Evolutionary conservation across 2,888 invertebrate species (phyloP).

Genomic region (Holacanthella duospinosa): DNA sequence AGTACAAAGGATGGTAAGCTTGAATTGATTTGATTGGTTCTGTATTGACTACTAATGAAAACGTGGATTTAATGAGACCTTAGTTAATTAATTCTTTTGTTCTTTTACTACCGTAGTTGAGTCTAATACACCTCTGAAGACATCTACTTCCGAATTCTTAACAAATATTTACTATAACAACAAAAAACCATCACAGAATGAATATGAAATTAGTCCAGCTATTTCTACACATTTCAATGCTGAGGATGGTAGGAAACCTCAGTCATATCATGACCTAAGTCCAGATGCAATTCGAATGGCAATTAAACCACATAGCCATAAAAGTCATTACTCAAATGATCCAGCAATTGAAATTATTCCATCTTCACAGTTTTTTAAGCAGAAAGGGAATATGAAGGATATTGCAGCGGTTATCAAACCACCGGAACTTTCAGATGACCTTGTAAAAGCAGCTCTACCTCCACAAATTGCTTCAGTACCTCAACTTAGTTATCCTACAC

Average conservation of each 20-base stretch:
- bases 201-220: neutral
- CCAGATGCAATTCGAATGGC: neutral
- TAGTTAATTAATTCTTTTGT: too few species aligned
- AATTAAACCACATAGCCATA: neutral
- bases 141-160: neutral
- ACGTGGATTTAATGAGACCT: too few species aligned
- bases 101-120: too few species aligned
- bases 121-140: neutral
- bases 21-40: neutral
- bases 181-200: neutral
- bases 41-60: too few species aligned
- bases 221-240: neutral
- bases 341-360: slow-evolving; percentile 15
- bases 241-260: neutral
- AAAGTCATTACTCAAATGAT: slow-evolving; percentile 9
- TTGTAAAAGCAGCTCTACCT: slow-evolving; percentile 17
- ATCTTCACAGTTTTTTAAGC: slow-evolving; percentile 13
- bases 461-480: slow-evolving; percentile 14
- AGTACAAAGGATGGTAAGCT: neutral
- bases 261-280: neutral
- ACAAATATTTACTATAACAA: neutral
- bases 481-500: slow-evolving; percentile 15
- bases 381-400: slow-evolving; percentile 17
- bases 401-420: slow-evolving; percentile 31
- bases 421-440: slow-evolving; percentile 19